phyloP scores from a whole-genome alignment of 2,888 invertebrate species.

The Sesia bembeciformis region DNA sequence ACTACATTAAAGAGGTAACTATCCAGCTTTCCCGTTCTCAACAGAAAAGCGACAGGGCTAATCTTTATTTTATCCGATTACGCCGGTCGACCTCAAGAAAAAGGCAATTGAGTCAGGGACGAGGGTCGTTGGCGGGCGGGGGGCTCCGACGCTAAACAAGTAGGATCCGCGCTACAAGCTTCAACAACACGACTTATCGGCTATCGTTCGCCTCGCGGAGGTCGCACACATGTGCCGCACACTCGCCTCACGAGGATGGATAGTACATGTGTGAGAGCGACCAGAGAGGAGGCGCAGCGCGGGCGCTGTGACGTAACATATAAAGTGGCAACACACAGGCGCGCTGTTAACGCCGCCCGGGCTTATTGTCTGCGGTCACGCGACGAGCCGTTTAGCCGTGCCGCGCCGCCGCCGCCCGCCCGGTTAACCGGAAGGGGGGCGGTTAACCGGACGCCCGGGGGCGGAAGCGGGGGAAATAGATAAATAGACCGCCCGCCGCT shows the following conservation, averaged over 20 bases:
- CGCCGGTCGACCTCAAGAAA: slow-evolving; percentile 61
- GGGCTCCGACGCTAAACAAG: slow-evolving; percentile 38
- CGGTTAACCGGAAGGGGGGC: slow-evolving; percentile 73
- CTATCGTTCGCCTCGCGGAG: slow-evolving; percentile 22
- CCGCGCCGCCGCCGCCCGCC: slow-evolving; percentile 41
- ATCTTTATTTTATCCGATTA: slow-evolving; percentile 67
- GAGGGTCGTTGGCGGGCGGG: slow-evolving; percentile 24
- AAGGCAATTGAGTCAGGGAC: slow-evolving; percentile 58
- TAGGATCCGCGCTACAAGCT: slow-evolving; percentile 42
- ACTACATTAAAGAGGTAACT: not conserved
- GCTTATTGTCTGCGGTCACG: slow-evolving; percentile 75
- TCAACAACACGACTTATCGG: slow-evolving; percentile 50
- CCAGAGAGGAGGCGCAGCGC: slow-evolving; percentile 10
- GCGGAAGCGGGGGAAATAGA: slow-evolving; percentile 74
- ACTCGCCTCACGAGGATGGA: slow-evolving; percentile 1
- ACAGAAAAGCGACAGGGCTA: slow-evolving; percentile 54
- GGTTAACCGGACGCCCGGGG: slow-evolving; percentile 73
- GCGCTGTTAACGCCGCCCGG: slow-evolving; percentile 72
- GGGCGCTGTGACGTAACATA: slow-evolving; percentile 55
- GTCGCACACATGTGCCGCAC: not conserved
- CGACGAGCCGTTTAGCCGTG: slow-evolving; percentile 74
- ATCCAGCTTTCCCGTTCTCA: slow-evolving; percentile 41
- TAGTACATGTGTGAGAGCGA: slow-evolving; percentile 4
- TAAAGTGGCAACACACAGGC: slow-evolving; percentile 74
- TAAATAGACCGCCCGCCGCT: slow-evolving; percentile 73